Base-by-base conservation (phyloP, 1,140 invertebrate species). In the Pseudomyrmex flavicornis region DNA sequence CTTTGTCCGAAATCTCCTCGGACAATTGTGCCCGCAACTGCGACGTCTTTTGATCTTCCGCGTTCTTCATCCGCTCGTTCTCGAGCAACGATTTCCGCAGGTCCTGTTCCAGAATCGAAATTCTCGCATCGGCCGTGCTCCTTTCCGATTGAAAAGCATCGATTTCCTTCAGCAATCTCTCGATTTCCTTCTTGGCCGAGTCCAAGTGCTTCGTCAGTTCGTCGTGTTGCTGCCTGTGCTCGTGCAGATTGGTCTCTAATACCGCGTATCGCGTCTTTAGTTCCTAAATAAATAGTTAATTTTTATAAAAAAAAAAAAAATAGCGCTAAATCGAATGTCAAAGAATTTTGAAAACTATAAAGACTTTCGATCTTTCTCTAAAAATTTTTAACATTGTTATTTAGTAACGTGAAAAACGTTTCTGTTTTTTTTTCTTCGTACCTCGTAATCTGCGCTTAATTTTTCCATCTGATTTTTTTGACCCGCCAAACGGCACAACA, bases 381-480 rank as follows among this genome's bases (percentile, higher is more conserved):
- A 1, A 56, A 74, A 0, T 20, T n/a, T 35, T 35, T 2, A 22
- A 35, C 35, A 35, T 7, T 35, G 7, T 35, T 35, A 35, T 7
- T 35, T 35, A 35, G 7, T 35, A 7, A 35, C 35, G 5, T 35
- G 5, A 35, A 35, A 35, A 35, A 35, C 35, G 35, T 35, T 35
- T 22, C 56, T 48, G 35, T 35, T 3, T 26, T 26, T 26, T 26
- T 2, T 63, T 84, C 13, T 56, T 46, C 5, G 2, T 63, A 94
- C 93, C 85, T 94, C 88, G 22, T 86, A 91, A 86, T 93, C 87
- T 46, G 89, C 87, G 10, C 74, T 90, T 44, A 94, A 76, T 20
- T 91, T 89, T 8, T 88, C 74, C 0, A 91, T 86, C 48, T 85
- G 17, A 68, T 83, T 75, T 63, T 87, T 92, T 62, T 93, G 91